These are phyloP conservation scores for Mythimna ferrago DNA, from an alignment of 2,888 invertebrate genomes.

Conservation along the genomic window DNA sequence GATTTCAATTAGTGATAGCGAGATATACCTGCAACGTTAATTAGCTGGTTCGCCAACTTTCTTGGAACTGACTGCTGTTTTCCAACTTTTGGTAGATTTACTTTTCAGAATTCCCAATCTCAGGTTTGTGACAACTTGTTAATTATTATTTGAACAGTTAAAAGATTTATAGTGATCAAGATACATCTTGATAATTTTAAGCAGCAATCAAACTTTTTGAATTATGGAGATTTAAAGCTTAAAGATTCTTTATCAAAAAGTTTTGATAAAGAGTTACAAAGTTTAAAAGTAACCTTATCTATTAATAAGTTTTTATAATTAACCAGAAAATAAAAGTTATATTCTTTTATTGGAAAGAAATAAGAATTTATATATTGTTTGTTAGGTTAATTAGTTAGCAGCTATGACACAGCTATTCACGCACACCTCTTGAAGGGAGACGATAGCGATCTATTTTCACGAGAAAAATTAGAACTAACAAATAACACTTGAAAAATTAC, in stretches of 20 bases:
- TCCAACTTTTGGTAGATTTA: constrained; percentile 17
- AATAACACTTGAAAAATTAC: too few species aligned
- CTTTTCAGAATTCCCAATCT: constrained; percentile 9
- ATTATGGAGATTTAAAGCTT: background rate
- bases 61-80: background rate
- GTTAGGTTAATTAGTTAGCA: too few species aligned
- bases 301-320: too few species aligned
- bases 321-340: too few species aligned
- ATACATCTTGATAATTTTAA: constrained; percentile 5
- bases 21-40: constrained; percentile 23
- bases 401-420: too few species aligned
- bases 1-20: constrained; percentile 15
- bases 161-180: background rate
- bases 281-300: background rate
- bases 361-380: too few species aligned
- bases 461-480: too few species aligned
- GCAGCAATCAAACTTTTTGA: background rate
- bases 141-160: constrained; percentile 23
- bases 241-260: background rate
- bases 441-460: too few species aligned
- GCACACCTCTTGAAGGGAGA: too few species aligned
- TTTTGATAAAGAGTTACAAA: background rate
- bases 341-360: too few species aligned
- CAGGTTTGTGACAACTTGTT: constrained; percentile 3
- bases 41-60: constrained; percentile 16